phyloP scores from a whole-genome alignment of 2,113 vertebrate genomes.

The Trachemys scripta region DNA sequence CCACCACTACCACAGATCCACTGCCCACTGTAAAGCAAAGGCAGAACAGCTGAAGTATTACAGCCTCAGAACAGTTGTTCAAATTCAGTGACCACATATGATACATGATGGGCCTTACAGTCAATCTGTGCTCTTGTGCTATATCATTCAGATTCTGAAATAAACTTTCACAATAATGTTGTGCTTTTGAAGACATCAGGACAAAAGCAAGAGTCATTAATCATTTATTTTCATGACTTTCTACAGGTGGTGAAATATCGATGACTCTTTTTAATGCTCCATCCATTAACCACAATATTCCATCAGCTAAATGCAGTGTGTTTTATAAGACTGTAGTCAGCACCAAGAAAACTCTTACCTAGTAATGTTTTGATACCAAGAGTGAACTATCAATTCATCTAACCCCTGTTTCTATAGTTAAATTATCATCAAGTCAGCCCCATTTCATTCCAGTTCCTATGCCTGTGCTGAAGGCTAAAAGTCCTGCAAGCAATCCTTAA shows the following conservation, averaged over 20 bases:
- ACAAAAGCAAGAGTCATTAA: constrained; percentile 46
- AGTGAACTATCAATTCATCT: constrained; percentile 31
- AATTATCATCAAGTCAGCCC: not conserved
- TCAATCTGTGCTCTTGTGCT: constrained; percentile 51
- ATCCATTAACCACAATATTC: constrained; percentile 63
- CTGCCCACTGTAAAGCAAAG: constrained; percentile 8
- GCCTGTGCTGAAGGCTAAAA: not conserved
- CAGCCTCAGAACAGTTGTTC: constrained; percentile 22
- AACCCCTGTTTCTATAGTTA: constrained; percentile 20
- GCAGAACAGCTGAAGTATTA: not conserved
- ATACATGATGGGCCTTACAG: not conserved
- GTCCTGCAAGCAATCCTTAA: not conserved
- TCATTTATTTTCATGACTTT: constrained; percentile 50
- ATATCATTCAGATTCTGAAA: constrained; percentile 40
- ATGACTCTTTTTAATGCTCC: constrained; percentile 57
- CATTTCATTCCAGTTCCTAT: not conserved
- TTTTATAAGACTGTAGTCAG: constrained; percentile 41
- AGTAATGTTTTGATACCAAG: not conserved
- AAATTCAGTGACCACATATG: not conserved
- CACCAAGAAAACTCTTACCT: constrained; percentile 22
- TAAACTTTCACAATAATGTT: constrained; percentile 35
- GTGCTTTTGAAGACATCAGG: constrained; percentile 39
- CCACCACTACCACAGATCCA: not conserved
- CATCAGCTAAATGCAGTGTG: constrained; percentile 40
- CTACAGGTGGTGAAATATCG: constrained; percentile 40